Evolutionary conservation across 2,113 vertebrate genomes (phyloP).

Genomic region (Myotis davidii): DNA sequence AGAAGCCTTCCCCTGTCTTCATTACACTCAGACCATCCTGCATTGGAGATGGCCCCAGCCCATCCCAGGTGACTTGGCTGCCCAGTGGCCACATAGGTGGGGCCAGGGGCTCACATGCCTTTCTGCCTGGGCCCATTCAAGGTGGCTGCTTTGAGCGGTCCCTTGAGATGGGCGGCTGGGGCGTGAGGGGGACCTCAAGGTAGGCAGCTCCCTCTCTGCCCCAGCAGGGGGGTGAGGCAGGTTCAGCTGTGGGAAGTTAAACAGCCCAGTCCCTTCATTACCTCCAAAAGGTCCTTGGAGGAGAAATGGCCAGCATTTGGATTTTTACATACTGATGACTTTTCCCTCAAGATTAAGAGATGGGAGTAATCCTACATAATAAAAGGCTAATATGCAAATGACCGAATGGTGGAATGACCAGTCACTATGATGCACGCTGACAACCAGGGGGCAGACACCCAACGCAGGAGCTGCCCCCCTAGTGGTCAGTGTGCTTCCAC

Average conservation of each 20-base stretch:
- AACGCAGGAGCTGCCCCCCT: too few species aligned
- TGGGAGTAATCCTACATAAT: not conserved
- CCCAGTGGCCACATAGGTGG: not conserved
- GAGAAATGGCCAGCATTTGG: not conserved
- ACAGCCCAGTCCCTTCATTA: not conserved
- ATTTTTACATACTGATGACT: not conserved
- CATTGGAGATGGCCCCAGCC: not conserved
- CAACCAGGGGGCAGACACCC: too few species aligned
- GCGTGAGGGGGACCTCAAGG: not conserved
- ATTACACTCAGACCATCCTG: not conserved
- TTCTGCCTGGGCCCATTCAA: not conserved
- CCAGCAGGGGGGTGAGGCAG: not conserved
- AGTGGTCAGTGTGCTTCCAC: too few species aligned
- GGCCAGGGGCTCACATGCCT: not conserved
- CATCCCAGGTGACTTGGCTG: not conserved
- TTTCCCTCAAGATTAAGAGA: conserved; percentile 11
- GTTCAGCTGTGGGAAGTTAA: not conserved
- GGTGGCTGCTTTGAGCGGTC: too few species aligned
- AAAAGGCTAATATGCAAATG: too few species aligned
- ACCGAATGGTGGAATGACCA: too few species aligned
- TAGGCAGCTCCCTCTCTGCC: not conserved
- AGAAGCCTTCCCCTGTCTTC: not conserved
- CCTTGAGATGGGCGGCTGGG: not conserved
- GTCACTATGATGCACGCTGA: too few species aligned
- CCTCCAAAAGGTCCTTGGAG: not conserved